Conservation (phyloP, 2,113 vertebrate genomes). For the Peromyscus californicus region DNA sequence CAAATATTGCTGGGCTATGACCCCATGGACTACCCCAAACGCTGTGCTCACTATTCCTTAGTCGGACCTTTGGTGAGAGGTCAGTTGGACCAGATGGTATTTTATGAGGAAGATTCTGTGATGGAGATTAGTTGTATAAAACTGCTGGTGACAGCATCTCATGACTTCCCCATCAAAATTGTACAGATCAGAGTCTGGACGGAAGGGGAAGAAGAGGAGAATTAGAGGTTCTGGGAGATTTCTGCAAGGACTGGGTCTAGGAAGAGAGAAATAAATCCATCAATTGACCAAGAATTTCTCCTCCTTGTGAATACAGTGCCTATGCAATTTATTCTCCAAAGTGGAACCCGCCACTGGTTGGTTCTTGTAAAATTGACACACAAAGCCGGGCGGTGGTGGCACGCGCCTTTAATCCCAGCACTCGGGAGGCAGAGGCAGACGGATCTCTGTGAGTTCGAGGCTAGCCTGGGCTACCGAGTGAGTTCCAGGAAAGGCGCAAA, state of each 20-base stretch:
- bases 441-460: too few species aligned
- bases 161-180: conserved; percentile 91
- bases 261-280: conserved; percentile 58
- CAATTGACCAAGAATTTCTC: not conserved
- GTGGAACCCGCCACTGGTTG: not conserved
- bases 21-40: fast-evolving
- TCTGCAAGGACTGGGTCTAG: not conserved
- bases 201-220: not conserved
- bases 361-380: not conserved
- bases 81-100: conserved; percentile 80
- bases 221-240: fast-evolving
- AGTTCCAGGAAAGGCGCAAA: too few species aligned
- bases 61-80: conserved; percentile 89
- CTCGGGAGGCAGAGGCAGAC: too few species aligned
- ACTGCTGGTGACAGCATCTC: conserved; percentile 87
- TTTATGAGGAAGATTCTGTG: conserved; percentile 78
- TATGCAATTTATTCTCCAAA: not conserved
- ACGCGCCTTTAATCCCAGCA: too few species aligned
- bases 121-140: conserved; percentile 87
- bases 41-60: conserved; percentile 85
- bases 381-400: too few species aligned
- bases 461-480: too few species aligned
- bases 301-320: not conserved
- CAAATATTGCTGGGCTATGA: conserved; percentile 88
- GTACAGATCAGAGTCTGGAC: conserved; percentile 88